These are phyloP conservation scores for Coenonympha glycerion DNA, from an alignment of 2,888 invertebrate species.

Conservation along the genomic window DNA sequence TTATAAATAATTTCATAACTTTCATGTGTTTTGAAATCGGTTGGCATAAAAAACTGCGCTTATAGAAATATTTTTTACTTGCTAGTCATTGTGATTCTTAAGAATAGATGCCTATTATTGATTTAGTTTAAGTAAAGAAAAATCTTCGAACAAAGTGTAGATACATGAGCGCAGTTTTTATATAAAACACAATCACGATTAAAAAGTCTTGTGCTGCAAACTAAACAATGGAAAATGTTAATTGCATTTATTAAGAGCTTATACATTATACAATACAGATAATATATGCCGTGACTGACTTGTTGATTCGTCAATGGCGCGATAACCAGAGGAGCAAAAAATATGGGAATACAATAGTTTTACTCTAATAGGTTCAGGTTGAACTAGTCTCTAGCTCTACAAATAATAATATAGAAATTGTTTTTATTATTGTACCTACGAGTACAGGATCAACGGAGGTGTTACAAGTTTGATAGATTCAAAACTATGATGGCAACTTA, in stretches of 20 bases:
- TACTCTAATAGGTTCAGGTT: background rate
- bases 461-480: too few relatives aligned
- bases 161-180: background rate
- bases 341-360: background rate
- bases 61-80: background rate
- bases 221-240: background rate
- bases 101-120: too few relatives aligned
- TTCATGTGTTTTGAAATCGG: background rate
- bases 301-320: background rate
- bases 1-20: too few relatives aligned
- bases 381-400: background rate
- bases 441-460: too few relatives aligned
- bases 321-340: background rate
- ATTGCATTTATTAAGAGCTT: background rate
- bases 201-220: constrained; percentile 3
- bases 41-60: background rate
- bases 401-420: background rate
- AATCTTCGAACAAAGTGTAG: background rate
- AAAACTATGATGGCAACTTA: too few relatives aligned
- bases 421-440: background rate
- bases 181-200: background rate
- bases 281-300: background rate
- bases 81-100: too few relatives aligned
- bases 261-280: background rate
- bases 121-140: background rate